Evolutionary conservation across 2,113 vertebrate species (phyloP).

Genomic region (Boulengeromyrus knoepffleri): DNA sequence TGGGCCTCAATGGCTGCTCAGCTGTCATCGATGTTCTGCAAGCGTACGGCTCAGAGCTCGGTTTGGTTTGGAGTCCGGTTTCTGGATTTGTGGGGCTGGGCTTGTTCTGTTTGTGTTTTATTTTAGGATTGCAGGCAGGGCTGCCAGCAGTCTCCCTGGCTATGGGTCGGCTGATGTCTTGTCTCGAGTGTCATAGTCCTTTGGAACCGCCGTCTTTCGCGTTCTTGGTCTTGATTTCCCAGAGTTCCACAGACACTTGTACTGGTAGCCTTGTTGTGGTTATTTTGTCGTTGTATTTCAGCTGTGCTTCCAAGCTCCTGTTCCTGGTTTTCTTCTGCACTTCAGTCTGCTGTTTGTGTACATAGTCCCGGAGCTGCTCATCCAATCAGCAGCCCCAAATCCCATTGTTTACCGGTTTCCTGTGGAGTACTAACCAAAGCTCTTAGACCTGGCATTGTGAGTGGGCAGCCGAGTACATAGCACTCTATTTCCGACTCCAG

Average conservation of each 20-base stretch:
- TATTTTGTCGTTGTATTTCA: background rate
- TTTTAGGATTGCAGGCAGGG: background rate
- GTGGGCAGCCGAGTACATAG: background rate
- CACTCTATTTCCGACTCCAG: background rate
- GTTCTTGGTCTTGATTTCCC: background rate
- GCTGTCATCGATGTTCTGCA: background rate
- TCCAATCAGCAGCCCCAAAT: background rate
- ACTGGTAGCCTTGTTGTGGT: background rate
- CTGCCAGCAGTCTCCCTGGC: background rate
- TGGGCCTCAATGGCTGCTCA: background rate
- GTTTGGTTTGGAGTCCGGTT: background rate
- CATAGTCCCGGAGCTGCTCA: background rate
- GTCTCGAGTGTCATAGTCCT: background rate
- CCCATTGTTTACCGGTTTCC: background rate
- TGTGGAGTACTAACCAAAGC: background rate
- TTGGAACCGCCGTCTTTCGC: background rate
- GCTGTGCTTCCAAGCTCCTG: background rate
- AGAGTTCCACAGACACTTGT: background rate
- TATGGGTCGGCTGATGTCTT: background rate
- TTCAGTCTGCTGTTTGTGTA: background rate
- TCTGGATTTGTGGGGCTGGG: background rate
- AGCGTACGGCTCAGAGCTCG: background rate
- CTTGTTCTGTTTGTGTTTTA: background rate
- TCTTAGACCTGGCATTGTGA: background rate
- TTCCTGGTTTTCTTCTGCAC: background rate